Percentiles rank a stretch among this genome's conserved stretches.
phyloP scores from a whole-genome alignment of 2,888 invertebrate species.

The Yponomeuta evonymella region DNA sequence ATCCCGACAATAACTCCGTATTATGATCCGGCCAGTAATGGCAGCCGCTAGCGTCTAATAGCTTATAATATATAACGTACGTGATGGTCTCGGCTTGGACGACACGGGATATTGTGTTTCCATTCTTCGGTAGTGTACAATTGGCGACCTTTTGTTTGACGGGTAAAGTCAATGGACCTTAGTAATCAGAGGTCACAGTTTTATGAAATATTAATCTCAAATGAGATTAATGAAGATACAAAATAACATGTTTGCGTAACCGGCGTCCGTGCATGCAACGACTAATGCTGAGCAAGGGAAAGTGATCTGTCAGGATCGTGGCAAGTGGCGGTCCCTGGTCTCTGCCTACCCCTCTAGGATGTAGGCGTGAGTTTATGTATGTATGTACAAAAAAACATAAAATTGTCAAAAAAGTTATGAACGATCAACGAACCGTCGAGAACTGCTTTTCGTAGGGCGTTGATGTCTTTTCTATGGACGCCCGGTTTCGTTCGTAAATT shows the following conservation, averaged over 20 bases:
- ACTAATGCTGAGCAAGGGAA: too few relatives aligned
- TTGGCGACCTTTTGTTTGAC: background rate
- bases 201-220: background rate
- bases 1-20: constrained; percentile 66
- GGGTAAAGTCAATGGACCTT: background rate
- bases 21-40: constrained; percentile 74
- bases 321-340: too few relatives aligned
- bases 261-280: too few relatives aligned
- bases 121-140: background rate
- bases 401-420: too few relatives aligned
- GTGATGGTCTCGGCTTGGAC: constrained; percentile 43
- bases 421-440: background rate
- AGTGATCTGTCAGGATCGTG: too few relatives aligned
- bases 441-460: background rate
- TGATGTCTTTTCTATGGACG: constrained; percentile 15
- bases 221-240: background rate
- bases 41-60: constrained; percentile 69
- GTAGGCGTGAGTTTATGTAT: too few relatives aligned
- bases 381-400: too few relatives aligned
- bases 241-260: too few relatives aligned
- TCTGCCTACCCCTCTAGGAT: too few relatives aligned
- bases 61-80: constrained; percentile 71
- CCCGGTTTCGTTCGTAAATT: too few relatives aligned
- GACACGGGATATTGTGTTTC: background rate
- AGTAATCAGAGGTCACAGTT: background rate